Evolutionary conservation across 2,797 vertebrate genomes (phyloP).

Genomic region (Leucoraja ocellata): DNA sequence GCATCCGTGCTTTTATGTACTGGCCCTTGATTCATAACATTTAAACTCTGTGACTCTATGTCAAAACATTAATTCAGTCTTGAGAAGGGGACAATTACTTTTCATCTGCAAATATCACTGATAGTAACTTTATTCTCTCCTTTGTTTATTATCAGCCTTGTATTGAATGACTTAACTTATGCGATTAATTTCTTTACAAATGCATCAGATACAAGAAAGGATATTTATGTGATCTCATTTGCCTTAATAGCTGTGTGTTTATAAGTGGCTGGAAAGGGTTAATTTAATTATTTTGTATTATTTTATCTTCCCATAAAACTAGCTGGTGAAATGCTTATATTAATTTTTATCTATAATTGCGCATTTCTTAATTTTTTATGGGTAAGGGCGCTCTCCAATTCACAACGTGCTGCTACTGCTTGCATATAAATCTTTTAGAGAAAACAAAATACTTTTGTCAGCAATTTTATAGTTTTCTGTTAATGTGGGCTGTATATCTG

Average conservation of each 20-base stretch:
- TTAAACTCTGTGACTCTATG: no score
- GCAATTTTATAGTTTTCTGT: background rate
- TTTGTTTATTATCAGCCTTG: background rate
- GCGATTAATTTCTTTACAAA: background rate
- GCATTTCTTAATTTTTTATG: background rate
- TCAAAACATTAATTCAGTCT: no score
- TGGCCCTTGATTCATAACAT: background rate
- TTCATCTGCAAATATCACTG: background rate
- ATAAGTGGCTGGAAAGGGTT: conserved; percentile 31
- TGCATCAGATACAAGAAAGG: background rate
- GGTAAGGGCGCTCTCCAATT: background rate
- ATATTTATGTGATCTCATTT: background rate
- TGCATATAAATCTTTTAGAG: background rate
- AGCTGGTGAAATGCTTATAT: conserved; percentile 20
- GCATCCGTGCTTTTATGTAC: background rate
- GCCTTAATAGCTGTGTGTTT: background rate
- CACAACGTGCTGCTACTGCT: background rate
- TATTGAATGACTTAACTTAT: background rate
- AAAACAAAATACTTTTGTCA: background rate
- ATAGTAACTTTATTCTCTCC: background rate
- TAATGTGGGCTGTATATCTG: background rate
- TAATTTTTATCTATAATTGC: conserved; percentile 1
- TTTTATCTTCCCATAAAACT: conserved; percentile 14
- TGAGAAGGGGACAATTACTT: background rate
- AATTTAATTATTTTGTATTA: conserved; percentile 11